Evolutionary conservation across 2,888 invertebrate species (phyloP).

Genomic region (Meloe dianella): DNA sequence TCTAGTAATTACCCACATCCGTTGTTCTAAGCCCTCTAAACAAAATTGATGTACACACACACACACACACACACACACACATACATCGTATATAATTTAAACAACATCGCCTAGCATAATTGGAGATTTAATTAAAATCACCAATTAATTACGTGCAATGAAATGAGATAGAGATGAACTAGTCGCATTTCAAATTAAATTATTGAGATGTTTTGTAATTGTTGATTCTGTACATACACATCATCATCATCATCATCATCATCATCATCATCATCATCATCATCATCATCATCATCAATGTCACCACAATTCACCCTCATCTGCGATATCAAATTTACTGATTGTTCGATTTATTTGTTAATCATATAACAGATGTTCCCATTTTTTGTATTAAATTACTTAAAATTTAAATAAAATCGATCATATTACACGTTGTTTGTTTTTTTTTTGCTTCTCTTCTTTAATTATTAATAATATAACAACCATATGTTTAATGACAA

Average conservation of each 20-base stretch:
- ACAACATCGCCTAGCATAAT: too few species aligned
- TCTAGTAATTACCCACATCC: slow-evolving; percentile 7
- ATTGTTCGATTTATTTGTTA: background rate
- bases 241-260: too few species aligned
- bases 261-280: too few species aligned
- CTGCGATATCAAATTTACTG: background rate
- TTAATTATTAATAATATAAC: background rate
- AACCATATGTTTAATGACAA: slow-evolving; percentile 2
- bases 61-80: too few species aligned
- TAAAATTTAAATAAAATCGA: background rate
- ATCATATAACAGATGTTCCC: background rate
- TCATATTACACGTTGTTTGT: background rate
- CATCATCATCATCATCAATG: background rate
- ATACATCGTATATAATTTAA: too few species aligned
- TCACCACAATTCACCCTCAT: background rate
- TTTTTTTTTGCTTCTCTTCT: background rate
- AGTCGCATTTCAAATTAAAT: background rate
- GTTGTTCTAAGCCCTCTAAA: background rate
- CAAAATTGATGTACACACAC: too few species aligned
- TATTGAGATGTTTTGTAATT: background rate
- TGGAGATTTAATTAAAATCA: too few species aligned
- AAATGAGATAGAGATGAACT: too few species aligned
- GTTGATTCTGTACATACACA: background rate
- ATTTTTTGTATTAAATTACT: background rate
- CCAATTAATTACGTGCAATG: too few species aligned